phyloP scores from a whole-genome alignment of 2,888 invertebrate species.

The Caprella mutica region DNA sequence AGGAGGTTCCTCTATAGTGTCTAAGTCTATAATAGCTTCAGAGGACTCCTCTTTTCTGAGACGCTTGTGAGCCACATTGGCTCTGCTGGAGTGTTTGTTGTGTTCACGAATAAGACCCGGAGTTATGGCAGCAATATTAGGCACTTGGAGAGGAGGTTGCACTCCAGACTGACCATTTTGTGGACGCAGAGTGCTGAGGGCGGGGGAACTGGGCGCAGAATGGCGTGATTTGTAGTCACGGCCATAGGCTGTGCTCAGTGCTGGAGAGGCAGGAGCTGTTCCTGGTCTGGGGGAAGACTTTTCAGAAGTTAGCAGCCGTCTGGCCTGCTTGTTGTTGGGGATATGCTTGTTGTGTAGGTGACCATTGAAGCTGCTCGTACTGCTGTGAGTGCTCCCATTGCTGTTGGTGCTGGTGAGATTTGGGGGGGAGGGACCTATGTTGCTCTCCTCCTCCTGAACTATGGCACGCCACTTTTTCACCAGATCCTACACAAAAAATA shows the following conservation, averaged over 20 bases:
- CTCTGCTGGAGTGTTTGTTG: neutral
- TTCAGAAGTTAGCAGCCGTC: no score
- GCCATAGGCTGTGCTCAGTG: neutral
- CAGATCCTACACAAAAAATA: no score
- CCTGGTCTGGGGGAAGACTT: neutral
- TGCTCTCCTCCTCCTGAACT: no score
- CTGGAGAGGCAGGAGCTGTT: slow-evolving; percentile 4
- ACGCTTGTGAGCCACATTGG: neutral
- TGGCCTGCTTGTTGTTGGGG: neutral
- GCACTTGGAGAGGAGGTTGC: no score
- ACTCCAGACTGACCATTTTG: neutral
- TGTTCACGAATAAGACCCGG: neutral
- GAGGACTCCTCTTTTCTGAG: neutral
- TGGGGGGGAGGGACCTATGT: no score
- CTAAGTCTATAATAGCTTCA: neutral
- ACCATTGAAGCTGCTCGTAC: no score
- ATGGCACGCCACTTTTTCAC: no score
- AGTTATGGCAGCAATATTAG: neutral
- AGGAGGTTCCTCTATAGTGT: neutral
- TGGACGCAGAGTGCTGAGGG: neutral
- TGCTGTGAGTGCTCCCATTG: no score
- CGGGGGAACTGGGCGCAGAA: slow-evolving; percentile 4
- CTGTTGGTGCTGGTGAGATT: no score
- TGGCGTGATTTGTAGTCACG: neutral
- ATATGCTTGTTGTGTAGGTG: no score